A percentile compares a stretch with the other conserved stretches of the same genome.
Conservation (phyloP, 37 sponge, comb jelly and placozoan species). For the Halichondria panicea region DNA sequence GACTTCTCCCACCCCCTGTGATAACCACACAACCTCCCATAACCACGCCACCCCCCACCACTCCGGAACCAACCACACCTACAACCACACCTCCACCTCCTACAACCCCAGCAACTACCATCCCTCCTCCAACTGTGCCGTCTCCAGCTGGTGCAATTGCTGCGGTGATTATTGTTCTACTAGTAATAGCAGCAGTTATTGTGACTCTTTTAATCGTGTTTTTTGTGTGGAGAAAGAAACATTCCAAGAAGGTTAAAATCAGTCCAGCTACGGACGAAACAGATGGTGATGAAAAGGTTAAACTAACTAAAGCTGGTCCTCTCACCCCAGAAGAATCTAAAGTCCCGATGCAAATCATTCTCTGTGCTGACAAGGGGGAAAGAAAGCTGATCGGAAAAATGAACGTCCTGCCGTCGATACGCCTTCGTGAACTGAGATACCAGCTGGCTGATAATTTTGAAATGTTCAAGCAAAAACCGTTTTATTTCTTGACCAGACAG, state of each 20-base stretch:
- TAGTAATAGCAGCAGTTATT: conserved; percentile 22
- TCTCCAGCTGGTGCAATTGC: conserved; percentile 27
- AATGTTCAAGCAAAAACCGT: conserved; percentile 59
- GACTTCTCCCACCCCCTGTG: conserved; percentile 66
- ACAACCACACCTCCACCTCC: neutral
- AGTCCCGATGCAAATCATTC: conserved; percentile 49
- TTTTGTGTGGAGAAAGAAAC: conserved; percentile 38
- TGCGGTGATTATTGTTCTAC: conserved; percentile 22
- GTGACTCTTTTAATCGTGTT: conserved; percentile 10
- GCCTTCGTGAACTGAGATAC: conserved; percentile 74
- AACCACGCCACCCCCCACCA: conserved; percentile 19
- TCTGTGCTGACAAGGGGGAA: conserved; percentile 43
- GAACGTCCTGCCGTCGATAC: conserved; percentile 59
- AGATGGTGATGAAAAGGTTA: neutral
- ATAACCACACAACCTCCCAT: conserved; percentile 33
- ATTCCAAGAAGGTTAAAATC: conserved; percentile 4
- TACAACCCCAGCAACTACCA: neutral
- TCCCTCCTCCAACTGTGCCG: neutral
- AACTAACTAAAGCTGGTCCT: neutral
- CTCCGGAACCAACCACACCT: neutral
- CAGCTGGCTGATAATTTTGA: conserved; percentile 58
- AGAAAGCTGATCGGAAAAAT: conserved; percentile 47
- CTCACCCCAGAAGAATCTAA: conserved; percentile 57
- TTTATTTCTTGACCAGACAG: conserved; percentile 79
- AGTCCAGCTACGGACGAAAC: neutral